phyloP scores from a whole-genome alignment of 2,888 invertebrate species.

The Latrodectus hesperus region DNA sequence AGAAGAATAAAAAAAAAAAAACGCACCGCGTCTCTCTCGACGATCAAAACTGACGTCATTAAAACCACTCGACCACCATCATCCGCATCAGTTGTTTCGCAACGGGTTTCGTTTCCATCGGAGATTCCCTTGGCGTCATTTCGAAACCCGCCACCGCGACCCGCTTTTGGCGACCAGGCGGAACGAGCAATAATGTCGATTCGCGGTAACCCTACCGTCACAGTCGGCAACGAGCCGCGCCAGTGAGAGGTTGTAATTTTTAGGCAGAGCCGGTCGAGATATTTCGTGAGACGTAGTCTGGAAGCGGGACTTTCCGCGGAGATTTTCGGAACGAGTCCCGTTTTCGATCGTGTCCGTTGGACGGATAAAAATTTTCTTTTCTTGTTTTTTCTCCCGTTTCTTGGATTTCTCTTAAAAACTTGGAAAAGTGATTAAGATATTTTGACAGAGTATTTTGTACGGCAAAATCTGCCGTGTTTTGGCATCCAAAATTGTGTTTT shows the following conservation, averaged over 20 bases:
- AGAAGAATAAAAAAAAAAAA: constrained; percentile 16
- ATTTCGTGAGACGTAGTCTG: background rate
- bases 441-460: background rate
- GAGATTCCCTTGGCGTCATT: constrained; percentile 11
- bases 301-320: background rate
- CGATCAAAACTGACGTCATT: constrained; percentile 8
- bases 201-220: constrained; percentile 46
- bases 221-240: constrained; percentile 53
- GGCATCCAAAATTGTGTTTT: background rate
- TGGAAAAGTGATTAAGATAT: background rate
- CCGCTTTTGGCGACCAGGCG: constrained; percentile 37
- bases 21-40: background rate
- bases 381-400: background rate
- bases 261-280: background rate
- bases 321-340: constrained; percentile 14
- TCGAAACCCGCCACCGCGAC: background rate
- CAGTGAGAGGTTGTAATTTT: background rate
- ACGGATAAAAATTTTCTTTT: background rate
- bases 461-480: background rate
- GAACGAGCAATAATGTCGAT: constrained; percentile 22
- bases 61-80: constrained; percentile 12
- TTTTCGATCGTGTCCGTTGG: constrained; percentile 1
- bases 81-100: constrained; percentile 25
- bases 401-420: background rate
- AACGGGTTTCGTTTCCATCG: constrained; percentile 9